Evolutionary conservation across 1,140 invertebrate genomes (phyloP), one percentile per base, ranked within the genome.

Genomic region (Lordiphosa clarofinis): DNA sequence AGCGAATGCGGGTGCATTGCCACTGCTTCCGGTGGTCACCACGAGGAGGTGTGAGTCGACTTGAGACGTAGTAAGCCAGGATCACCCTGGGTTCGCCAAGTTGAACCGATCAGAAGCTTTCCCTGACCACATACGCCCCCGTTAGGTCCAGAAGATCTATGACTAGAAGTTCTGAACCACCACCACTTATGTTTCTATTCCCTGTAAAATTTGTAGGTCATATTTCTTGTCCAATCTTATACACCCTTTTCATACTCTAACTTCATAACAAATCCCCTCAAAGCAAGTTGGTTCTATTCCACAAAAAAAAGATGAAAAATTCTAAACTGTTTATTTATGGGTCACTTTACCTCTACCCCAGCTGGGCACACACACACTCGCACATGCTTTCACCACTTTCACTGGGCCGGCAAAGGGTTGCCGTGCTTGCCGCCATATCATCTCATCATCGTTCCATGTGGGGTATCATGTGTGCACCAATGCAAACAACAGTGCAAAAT

Each of bases 261-360:
- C 21, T 21, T 21, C 21, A 21, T 21, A 21, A 4, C 21, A 21
- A 72, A 28, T 28, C 0, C 15, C 52, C 36, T 40, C 13, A 39
- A 42, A 12, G 7, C 24, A 28, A 28, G 24, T 28, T 28, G 24
- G 24, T 28, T 6, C 4, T 28, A 4, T 13, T 12, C 11, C 21
- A 8, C 42, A 55, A 21, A 43, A 15, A 46, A 73, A 81, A 66
- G 68, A 69, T 52, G 3, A 1, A 50, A 61, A 56, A 46, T 35
- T 56, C 13, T 60, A 73, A 73, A 70, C 68, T 82, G 76, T 84
- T 84, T 82, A 71, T 78, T 82, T 82, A 84, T 63, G 78, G 76
- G 76, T 82, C 76, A 84, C 59, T 67, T 78, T 84, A 69, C 68
- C 68, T 42, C 40, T 42, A 9, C 15, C 71, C 71, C 71, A 71